A percentile compares a stretch with the other conserved stretches of the same genome.
These are phyloP conservation scores for Eristalis arbustorum DNA, from an alignment of 2,888 invertebrate species.

Conservation along the genomic window DNA sequence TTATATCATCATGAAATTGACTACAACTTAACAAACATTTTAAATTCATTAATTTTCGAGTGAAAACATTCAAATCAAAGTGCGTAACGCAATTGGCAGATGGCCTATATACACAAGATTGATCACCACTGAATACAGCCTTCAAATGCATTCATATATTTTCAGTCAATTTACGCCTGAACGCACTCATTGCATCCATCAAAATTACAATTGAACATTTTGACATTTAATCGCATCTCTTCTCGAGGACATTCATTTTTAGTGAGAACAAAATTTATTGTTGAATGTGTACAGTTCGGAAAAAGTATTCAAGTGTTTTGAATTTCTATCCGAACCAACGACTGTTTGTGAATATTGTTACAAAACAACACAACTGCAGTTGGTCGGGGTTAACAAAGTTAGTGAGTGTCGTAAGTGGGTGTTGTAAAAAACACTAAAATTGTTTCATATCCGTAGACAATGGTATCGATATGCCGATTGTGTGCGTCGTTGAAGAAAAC, in stretches of 20 bases:
- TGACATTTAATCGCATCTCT: neutral
- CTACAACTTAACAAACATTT: no score
- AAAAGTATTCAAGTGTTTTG: conserved; percentile 28
- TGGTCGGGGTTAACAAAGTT: neutral
- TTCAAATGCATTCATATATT: neutral
- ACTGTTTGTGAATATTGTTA: neutral
- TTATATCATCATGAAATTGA: no score
- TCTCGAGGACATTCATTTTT: neutral
- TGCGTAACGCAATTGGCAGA: no score
- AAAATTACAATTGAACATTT: neutral
- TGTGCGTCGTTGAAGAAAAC: conserved; percentile 74
- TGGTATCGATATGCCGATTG: conserved; percentile 74
- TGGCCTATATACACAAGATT: neutral
- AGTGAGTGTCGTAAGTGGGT: neutral
- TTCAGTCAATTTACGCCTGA: neutral
- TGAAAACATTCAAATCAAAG: no score
- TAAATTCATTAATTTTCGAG: no score
- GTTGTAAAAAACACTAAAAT: neutral
- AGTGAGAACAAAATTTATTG: conserved; percentile 18
- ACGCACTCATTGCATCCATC: neutral
- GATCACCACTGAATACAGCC: neutral
- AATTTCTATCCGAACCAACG: conserved; percentile 15
- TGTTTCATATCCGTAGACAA: neutral
- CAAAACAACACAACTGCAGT: neutral
- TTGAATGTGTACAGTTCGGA: conserved; percentile 37